phyloP scores from a whole-genome alignment of 1,140 invertebrate genomes.

The Saccostrea cuccullata region DNA sequence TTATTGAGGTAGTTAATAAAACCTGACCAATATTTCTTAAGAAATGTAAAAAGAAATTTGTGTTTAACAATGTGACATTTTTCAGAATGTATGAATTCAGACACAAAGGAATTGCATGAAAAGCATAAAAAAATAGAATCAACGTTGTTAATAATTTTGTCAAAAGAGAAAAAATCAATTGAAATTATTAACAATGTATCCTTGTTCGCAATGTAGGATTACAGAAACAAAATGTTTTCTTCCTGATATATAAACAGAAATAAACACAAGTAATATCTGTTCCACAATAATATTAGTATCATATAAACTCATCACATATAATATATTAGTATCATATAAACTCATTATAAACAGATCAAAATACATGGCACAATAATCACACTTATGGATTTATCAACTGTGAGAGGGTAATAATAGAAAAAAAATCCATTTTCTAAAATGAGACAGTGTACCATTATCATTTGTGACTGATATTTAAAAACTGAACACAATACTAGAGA shows the following conservation, averaged over 20 bases:
- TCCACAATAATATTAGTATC: background rate
- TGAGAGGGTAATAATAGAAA: background rate
- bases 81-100: background rate
- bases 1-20: conserved; percentile 27
- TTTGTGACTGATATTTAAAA: background rate
- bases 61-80: background rate
- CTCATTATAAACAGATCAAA: background rate
- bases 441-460: background rate
- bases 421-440: background rate
- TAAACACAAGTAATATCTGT: background rate
- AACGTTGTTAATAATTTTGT: too few species aligned
- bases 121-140: too few species aligned
- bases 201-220: background rate
- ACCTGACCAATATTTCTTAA: background rate
- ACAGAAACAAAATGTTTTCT: background rate
- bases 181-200: background rate
- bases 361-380: background rate
- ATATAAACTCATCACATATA: too few species aligned
- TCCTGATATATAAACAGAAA: background rate
- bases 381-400: background rate
- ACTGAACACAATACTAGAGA: background rate
- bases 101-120: background rate
- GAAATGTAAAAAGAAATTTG: background rate
- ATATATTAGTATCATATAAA: too few species aligned
- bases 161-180: background rate